phyloP scores from a whole-genome alignment of 1,140 invertebrate species.

The Chlorops oryzae region DNA sequence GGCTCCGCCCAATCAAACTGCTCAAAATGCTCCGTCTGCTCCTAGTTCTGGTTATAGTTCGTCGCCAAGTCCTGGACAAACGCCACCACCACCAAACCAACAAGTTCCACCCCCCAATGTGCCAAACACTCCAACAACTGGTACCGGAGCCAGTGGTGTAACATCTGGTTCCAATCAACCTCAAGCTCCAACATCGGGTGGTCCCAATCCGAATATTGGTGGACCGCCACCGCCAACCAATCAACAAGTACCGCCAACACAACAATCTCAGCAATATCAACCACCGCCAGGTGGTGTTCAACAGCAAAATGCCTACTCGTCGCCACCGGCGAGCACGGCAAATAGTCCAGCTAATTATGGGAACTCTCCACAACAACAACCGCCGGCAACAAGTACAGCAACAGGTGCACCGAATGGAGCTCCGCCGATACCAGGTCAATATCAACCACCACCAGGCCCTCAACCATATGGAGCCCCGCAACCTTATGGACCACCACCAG shows the following conservation, averaged over 20 bases:
- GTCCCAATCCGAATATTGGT: slow-evolving; percentile 6
- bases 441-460: slow-evolving; percentile 39
- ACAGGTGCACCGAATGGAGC: slow-evolving; percentile 30
- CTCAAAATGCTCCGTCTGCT: slow-evolving; percentile 22
- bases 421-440: slow-evolving; percentile 41
- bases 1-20: slow-evolving; percentile 13
- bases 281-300: slow-evolving; percentile 20
- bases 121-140: slow-evolving; percentile 28
- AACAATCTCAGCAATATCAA: slow-evolving; percentile 32
- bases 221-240: slow-evolving; percentile 19
- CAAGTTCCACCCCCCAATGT: slow-evolving; percentile 28
- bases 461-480: slow-evolving; percentile 43
- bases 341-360: too few relatives aligned
- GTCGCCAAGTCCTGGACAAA: slow-evolving; percentile 38
- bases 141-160: not conserved
- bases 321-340: slow-evolving; percentile 29
- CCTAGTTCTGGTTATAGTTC: slow-evolving; percentile 35
- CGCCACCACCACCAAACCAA: slow-evolving; percentile 34
- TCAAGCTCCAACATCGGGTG: slow-evolving; percentile 9
- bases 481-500: slow-evolving; percentile 38
- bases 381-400: slow-evolving; percentile 16
- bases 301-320: slow-evolving; percentile 40
- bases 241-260: slow-evolving; percentile 20
- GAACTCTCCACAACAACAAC: slow-evolving; percentile 18
- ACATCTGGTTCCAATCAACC: slow-evolving; percentile 38